These are phyloP conservation scores for Chalcosyrphus nemorum DNA, from an alignment of 2,888 invertebrate species.

Conservation along the genomic window DNA sequence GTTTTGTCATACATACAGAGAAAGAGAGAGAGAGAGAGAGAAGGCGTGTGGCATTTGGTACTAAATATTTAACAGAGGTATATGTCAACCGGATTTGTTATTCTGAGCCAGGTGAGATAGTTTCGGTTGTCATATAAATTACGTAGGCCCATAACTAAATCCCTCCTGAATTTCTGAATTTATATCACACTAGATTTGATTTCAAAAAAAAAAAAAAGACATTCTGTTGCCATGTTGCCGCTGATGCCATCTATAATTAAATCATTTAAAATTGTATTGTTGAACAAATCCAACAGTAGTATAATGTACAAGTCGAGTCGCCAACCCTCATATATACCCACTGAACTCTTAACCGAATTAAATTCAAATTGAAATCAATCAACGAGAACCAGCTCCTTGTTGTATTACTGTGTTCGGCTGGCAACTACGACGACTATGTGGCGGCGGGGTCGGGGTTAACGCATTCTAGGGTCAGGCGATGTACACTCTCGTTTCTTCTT, in stretches of 20 bases:
- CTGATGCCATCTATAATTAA: slow-evolving; percentile 36
- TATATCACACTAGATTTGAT: not conserved
- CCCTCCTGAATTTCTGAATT: not conserved
- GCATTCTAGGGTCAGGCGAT: slow-evolving; percentile 63
- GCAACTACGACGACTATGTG: slow-evolving; percentile 4
- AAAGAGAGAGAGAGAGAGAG: not conserved
- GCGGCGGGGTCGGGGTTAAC: slow-evolving; percentile 57
- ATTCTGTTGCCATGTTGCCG: slow-evolving; percentile 21
- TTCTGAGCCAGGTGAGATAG: not conserved
- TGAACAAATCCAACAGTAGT: slow-evolving; percentile 29
- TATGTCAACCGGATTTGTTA: not conserved
- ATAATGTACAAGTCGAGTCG: not conserved
- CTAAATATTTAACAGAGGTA: not conserved
- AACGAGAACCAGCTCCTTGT: slow-evolving; percentile 57
- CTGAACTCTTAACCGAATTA: slow-evolving; percentile 73
- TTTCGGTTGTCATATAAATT: not conserved
- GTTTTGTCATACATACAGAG: not conserved
- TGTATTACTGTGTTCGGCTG: slow-evolving; percentile 60
- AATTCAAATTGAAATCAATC: slow-evolving; percentile 73
- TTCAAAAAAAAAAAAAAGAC: not conserved
- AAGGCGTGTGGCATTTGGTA: not conserved
- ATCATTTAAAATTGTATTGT: slow-evolving; percentile 44
- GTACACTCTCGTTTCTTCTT: slow-evolving; percentile 55
- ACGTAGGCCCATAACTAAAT: not conserved
- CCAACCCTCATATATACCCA: slow-evolving; percentile 56